Evolutionary conservation across 2,797 vertebrate genomes (phyloP).

Genomic region (Megaceryle alcyon): DNA sequence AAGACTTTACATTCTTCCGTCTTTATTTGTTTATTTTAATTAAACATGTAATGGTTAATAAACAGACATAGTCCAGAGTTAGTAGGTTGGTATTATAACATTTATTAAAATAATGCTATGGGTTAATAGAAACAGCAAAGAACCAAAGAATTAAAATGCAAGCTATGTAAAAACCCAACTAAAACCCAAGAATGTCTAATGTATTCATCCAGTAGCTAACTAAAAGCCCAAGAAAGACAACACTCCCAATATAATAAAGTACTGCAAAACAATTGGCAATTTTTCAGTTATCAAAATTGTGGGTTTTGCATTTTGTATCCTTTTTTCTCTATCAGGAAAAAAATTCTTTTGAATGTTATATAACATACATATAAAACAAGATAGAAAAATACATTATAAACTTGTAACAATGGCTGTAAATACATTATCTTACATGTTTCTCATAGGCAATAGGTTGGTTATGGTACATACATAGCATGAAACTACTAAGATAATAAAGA

Average conservation of each 20-base stretch:
- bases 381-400: conserved; percentile 97
- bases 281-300: conserved; percentile 87
- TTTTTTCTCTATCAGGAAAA: conserved; percentile 88
- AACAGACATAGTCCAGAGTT: conserved; percentile 87
- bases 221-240: conserved; percentile 86
- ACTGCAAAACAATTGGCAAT: conserved; percentile 89
- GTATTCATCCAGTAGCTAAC: conserved; percentile 86
- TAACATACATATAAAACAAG: conserved; percentile 94
- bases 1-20: conserved; percentile 79
- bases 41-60: conserved; percentile 85
- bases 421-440: conserved; percentile 92
- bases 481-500: conserved; percentile 84
- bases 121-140: conserved; percentile 90
- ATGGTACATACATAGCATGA: conserved; percentile 88
- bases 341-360: conserved; percentile 89
- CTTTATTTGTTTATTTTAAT: conserved; percentile 80
- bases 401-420: conserved; percentile 95
- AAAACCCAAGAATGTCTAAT: conserved; percentile 85
- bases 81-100: conserved; percentile 90
- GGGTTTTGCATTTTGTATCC: conserved; percentile 85
- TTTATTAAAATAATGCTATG: conserved; percentile 93
- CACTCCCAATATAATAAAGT: conserved; percentile 86
- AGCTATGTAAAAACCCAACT: conserved; percentile 88
- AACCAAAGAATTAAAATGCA: conserved; percentile 89
- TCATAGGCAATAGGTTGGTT: conserved; percentile 91